Conservation (phyloP, 1,140 invertebrate genomes). For the Lysiphlebus fabarum region DNA sequence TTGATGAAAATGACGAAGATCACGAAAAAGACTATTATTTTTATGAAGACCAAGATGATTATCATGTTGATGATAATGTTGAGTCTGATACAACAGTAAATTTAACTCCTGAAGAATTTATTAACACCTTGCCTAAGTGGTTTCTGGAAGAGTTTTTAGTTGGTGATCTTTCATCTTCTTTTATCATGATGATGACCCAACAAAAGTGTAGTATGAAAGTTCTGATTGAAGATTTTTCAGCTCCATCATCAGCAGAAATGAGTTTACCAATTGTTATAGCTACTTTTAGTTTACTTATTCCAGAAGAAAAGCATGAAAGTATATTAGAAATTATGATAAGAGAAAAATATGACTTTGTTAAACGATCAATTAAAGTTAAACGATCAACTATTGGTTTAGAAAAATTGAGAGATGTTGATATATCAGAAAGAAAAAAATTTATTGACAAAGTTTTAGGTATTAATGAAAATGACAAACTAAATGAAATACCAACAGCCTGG, state of each 20-base stretch:
- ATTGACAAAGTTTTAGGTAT: conserved; percentile 52
- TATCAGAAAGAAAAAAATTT: conserved; percentile 43
- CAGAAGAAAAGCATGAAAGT: conserved; percentile 39
- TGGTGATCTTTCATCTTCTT: conserved; percentile 60
- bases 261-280: conserved; percentile 63
- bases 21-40: conserved; percentile 16
- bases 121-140: conserved; percentile 57
- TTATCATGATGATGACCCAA: conserved; percentile 65
- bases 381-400: conserved; percentile 43
- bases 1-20: conserved; percentile 21
- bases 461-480: conserved; percentile 41
- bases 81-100: conserved; percentile 4
- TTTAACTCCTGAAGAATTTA: conserved; percentile 6
- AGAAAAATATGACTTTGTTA: conserved; percentile 31
- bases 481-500: conserved; percentile 59
- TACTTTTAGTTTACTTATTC: conserved; percentile 65
- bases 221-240: conserved; percentile 63
- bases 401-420: conserved; percentile 41
- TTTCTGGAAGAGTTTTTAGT: conserved; percentile 62
- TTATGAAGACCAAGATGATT: conserved; percentile 13
- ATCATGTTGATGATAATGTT: conserved; percentile 26
- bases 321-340: conserved; percentile 46
- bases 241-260: conserved; percentile 60
- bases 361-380: conserved; percentile 31
- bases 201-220: conserved; percentile 52